Percentiles rank a stretch among this genome's conserved stretches.
phyloP scores from a whole-genome alignment of 2,797 vertebrate species.

The Melanogrammus aeglefinus region DNA sequence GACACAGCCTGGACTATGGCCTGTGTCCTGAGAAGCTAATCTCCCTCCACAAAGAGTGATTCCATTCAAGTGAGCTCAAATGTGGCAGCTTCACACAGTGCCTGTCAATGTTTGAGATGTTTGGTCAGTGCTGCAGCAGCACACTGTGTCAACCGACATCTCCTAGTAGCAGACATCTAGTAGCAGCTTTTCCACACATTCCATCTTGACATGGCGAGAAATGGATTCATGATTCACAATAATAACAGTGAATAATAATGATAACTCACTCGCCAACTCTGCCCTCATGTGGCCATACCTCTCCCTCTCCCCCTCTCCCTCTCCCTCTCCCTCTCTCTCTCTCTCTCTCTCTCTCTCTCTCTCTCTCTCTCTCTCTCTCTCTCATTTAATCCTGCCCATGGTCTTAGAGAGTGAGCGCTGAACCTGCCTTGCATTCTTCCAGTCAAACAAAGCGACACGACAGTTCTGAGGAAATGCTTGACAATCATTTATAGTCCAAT shows the following conservation, averaged over 20 bases:
- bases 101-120: constrained; percentile 22
- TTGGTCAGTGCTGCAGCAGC: constrained; percentile 12
- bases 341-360: no score
- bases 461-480: constrained; percentile 34
- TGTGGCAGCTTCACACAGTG: constrained; percentile 37
- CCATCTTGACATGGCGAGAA: constrained; percentile 54
- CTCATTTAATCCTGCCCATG: constrained; percentile 16
- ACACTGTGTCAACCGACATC: not conserved
- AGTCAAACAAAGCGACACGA: constrained; percentile 35
- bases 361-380: not conserved
- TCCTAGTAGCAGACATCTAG: no score
- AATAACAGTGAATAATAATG: no score
- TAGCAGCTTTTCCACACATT: not conserved
- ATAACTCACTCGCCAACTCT: constrained; percentile 7
- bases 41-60: constrained; percentile 44
- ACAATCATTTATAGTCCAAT: constrained; percentile 14
- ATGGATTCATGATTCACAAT: constrained; percentile 33
- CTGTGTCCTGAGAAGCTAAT: constrained; percentile 2
- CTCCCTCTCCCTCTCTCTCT: no score
- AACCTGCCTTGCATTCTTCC: constrained; percentile 18
- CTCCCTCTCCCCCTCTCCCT: no score
- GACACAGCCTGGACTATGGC: constrained; percentile 8
- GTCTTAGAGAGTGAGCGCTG: constrained; percentile 18
- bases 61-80: constrained; percentile 56
- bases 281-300: no score